phyloP scores from a whole-genome alignment of 2,113 vertebrate species.

The Nipponia nippon region DNA sequence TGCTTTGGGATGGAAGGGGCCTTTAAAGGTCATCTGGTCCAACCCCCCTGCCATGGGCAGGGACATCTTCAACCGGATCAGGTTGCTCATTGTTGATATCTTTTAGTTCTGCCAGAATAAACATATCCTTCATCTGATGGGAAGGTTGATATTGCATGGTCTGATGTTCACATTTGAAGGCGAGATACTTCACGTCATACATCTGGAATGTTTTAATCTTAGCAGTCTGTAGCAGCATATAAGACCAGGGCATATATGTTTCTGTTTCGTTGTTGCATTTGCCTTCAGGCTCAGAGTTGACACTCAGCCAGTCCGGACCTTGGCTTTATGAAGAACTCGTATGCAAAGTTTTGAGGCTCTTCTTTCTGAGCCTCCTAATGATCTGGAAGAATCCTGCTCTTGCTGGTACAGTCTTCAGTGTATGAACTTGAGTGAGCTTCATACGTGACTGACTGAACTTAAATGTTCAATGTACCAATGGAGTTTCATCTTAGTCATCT shows the following conservation, averaged over 20 bases:
- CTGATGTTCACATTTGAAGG: background rate
- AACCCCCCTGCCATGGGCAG: too few species aligned
- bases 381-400: background rate
- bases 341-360: background rate
- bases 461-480: fast-evolving
- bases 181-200: background rate
- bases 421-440: background rate
- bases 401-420: background rate
- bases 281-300: background rate
- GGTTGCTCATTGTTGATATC: too few species aligned
- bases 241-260: background rate
- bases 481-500: background rate
- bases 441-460: background rate
- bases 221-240: background rate
- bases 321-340: background rate
- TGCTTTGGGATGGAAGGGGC: too few species aligned
- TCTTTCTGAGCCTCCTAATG: background rate
- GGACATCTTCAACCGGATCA: too few species aligned
- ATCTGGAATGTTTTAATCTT: background rate
- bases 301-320: background rate
- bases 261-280: background rate
- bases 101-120: background rate
- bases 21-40: too few species aligned
- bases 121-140: background rate
- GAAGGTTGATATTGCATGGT: background rate